Base-by-base conservation (phyloP, 2,888 invertebrate genomes). In the Colletes collaris region DNA sequence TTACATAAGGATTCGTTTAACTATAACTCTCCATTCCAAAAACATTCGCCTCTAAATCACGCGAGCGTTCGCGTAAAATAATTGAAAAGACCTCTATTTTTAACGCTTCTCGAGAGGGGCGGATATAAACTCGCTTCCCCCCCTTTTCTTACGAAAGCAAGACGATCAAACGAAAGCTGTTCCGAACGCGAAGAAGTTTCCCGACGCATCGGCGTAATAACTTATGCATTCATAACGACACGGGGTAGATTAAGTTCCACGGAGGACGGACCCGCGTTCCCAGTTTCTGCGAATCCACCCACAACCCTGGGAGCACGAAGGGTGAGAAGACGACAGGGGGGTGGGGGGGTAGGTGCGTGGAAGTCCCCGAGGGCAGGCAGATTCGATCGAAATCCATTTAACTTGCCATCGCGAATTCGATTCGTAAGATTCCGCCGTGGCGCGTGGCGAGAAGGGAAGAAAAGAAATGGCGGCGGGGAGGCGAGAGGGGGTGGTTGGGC, bases 151-250 rank as follows among this genome's bases (percentile, higher is more conserved):
- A 16, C 16, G 3, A 40, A 11, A 8, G 16, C n/a, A 16, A 64
- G 8, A 46, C 19, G 37, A 11, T 10, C 64, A 11, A 27, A 37
- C 27, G 27, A 37, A 19, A 40, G 19, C n/a, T 19, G 52, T 35
- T 1, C 8, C 44, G 44, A 7, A 10, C 10, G 16, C 19, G 16
- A 52, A 53, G 50, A 53, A 27, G 16, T 67, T 75, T 74, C 68
- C 62, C 59, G 49, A 35, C 72, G 71, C 55, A 66, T 27, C 11
- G 56, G 19, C 40, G 44, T 72, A 56, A 69, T 70, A 55, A 76
- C 62, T 81, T 81, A 70, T 84, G 85, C 72, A 83, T 84, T 84
- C 49, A 64, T 55, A 81, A 75, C 69, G 69, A 81, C 37, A 46
- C 58, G 5, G 50, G 16, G 71, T 59, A 53, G 74, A 62, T 66